phyloP scores from a whole-genome alignment of 2,888 invertebrate species.

The Epinotia demarniana region DNA sequence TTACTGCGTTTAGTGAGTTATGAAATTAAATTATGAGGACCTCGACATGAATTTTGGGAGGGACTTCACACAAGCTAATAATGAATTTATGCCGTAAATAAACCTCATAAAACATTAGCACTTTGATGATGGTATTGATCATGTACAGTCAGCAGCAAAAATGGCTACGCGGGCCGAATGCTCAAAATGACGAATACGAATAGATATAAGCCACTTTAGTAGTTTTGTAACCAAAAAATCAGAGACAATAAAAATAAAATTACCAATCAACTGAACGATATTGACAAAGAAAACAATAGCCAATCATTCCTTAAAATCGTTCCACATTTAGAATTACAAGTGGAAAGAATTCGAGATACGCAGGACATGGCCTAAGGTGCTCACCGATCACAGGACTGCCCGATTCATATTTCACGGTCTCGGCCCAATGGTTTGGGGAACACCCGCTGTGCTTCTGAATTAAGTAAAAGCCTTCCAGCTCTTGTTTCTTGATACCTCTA shows the following conservation, averaged over 20 bases:
- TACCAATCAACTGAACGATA: slow-evolving; percentile 26
- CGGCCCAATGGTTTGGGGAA: slow-evolving; percentile 80
- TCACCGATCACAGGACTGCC: slow-evolving; percentile 61
- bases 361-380: slow-evolving; percentile 76
- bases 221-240: background rate
- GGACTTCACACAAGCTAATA: slow-evolving; percentile 35
- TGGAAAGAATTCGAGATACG: slow-evolving; percentile 73
- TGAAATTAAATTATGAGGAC: slow-evolving; percentile 46
- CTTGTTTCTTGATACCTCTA: slow-evolving; percentile 84
- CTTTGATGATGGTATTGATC: background rate
- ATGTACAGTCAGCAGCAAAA: too few species aligned
- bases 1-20: slow-evolving; percentile 50
- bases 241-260: slow-evolving; percentile 36
- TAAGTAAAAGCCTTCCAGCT: slow-evolving; percentile 89
- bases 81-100: background rate
- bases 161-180: too few species aligned
- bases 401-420: slow-evolving; percentile 82
- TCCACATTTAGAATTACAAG: slow-evolving; percentile 59
- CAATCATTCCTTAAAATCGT: slow-evolving; percentile 49
- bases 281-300: slow-evolving; percentile 38
- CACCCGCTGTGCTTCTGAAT: slow-evolving; percentile 90
- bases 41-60: slow-evolving; percentile 28
- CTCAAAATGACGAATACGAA: too few species aligned
- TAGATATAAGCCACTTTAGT: background rate
- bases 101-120: background rate